phyloP scores from a whole-genome alignment of 2,113 vertebrate species.

The Camelus bactrianus region DNA sequence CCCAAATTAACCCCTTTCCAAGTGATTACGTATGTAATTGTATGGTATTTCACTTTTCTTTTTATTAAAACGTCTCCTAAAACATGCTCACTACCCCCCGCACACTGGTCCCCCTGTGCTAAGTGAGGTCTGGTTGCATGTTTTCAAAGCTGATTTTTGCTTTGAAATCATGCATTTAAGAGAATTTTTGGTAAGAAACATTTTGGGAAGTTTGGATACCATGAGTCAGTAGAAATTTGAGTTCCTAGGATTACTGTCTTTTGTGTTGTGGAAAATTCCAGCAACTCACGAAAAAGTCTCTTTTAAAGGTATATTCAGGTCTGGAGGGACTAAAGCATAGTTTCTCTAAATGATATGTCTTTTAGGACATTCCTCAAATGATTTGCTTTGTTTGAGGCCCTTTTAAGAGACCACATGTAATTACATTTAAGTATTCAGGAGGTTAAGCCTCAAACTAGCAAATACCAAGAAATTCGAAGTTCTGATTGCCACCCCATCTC shows the following conservation, averaged over 20 bases:
- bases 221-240: slow-evolving; percentile 76
- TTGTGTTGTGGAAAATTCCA: slow-evolving; percentile 64
- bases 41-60: background rate
- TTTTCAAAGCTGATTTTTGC: slow-evolving; percentile 40
- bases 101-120: background rate
- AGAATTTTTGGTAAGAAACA: slow-evolving; percentile 46
- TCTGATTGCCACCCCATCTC: slow-evolving; percentile 52
- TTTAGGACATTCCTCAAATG: slow-evolving; percentile 72
- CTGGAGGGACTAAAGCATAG: slow-evolving; percentile 64
- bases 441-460: slow-evolving; percentile 68
- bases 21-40: background rate
- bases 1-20: background rate
- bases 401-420: slow-evolving; percentile 80
- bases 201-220: slow-evolving; percentile 38
- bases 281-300: slow-evolving; percentile 54
- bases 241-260: slow-evolving; percentile 63
- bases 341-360: slow-evolving; percentile 64
- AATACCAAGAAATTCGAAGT: slow-evolving; percentile 67
- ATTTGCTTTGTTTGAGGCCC: slow-evolving; percentile 74
- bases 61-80: background rate
- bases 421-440: slow-evolving; percentile 75
- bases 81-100: background rate
- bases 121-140: background rate
- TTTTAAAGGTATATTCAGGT: slow-evolving; percentile 70
- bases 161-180: slow-evolving; percentile 46